phyloP scores from a whole-genome alignment of 2,888 invertebrate genomes.

The Gari tellinella region DNA sequence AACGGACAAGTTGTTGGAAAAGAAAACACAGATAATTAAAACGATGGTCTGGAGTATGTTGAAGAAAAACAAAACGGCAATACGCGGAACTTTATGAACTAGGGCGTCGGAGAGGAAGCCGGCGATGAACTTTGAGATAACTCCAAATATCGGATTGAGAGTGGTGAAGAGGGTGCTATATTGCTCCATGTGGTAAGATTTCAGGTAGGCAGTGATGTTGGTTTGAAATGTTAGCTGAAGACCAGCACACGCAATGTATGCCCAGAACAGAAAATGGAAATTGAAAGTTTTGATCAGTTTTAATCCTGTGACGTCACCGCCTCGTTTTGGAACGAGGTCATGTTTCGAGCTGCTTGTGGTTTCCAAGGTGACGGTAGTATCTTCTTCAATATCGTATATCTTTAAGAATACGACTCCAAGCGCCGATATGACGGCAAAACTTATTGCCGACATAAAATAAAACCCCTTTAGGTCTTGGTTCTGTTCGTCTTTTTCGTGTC shows the following conservation, averaged over 20 bases:
- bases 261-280: conserved; percentile 74
- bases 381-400: conserved; percentile 12
- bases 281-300: conserved; percentile 64
- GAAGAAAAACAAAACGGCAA: conserved; percentile 62
- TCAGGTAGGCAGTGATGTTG: conserved; percentile 72
- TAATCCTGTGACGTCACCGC: conserved; percentile 66
- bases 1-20: conserved; percentile 62
- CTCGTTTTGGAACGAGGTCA: conserved; percentile 17
- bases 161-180: conserved; percentile 72
- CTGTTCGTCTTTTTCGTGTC: conserved; percentile 66
- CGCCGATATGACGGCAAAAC: conserved; percentile 61
- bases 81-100: conserved; percentile 68
- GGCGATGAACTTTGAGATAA: conserved; percentile 68
- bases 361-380: not conserved
- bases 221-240: conserved; percentile 73
- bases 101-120: conserved; percentile 71
- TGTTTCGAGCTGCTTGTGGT: not conserved
- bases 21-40: conserved; percentile 68
- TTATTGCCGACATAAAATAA: conserved; percentile 66
- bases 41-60: conserved; percentile 68
- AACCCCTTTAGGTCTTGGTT: conserved; percentile 73
- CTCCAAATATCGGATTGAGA: conserved; percentile 68
- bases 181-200: conserved; percentile 67
- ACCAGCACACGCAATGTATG: conserved; percentile 72
- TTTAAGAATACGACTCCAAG: conserved; percentile 64